Conservation (phyloP, 2,113 vertebrate species). For the Puntigrus tetrazona region DNA sequence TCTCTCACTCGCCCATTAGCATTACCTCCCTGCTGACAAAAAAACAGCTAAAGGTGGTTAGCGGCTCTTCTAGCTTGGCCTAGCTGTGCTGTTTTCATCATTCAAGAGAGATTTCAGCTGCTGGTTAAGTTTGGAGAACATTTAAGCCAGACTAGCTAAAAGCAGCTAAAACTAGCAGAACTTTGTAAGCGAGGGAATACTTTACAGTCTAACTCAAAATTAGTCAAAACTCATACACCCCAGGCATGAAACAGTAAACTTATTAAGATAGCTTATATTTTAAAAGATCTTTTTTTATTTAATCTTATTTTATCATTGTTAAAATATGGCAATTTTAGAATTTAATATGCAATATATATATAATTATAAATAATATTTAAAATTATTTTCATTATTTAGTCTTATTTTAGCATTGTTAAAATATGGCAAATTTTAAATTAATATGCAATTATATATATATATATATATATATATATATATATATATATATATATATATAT, state of each 20-base stretch:
- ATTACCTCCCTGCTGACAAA: conserved; percentile 18
- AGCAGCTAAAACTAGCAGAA: background rate
- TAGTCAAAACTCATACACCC: background rate
- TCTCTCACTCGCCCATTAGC: conserved; percentile 58
- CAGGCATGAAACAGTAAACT: background rate
- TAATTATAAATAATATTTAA: no score
- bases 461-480: no score
- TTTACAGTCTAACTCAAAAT: background rate
- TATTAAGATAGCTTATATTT: no score
- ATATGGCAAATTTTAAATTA: no score
- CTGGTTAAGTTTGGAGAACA: background rate
- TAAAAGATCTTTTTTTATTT: no score
- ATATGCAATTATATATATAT: no score
- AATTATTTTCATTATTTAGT: no score
- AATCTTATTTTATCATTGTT: no score
- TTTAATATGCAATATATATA: no score
- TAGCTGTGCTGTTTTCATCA: background rate
- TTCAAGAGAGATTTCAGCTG: background rate
- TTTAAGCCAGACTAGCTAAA: background rate
- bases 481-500: no score
- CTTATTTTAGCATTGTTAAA: no score
- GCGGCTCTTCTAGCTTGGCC: background rate
- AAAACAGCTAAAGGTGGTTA: background rate
- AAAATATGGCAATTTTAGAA: no score
- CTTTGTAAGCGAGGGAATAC: background rate